Evolutionary conservation across 1,140 invertebrate species (phyloP), one percentile per base, ranked within the genome.

Genomic region (Dendroctonus valens): DNA sequence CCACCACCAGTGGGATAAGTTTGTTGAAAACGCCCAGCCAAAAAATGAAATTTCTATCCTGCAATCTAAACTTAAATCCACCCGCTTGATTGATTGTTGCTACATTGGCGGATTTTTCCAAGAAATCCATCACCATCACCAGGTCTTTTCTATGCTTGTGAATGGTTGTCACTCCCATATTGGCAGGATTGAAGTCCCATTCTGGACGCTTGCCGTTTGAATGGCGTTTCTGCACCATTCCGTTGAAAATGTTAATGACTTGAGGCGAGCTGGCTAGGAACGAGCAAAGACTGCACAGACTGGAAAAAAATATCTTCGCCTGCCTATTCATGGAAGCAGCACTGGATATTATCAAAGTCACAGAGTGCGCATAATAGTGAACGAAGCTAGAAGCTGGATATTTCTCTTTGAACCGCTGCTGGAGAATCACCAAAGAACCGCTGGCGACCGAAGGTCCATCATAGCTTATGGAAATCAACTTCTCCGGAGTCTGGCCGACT

Each of bases 281-380:
- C 3, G 55, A 60, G 51, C 57, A 65, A 37, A 73, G 37, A 40
- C 55, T 66, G 11, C 14, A 49, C 11, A 71, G 41, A 53, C 64
- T 63, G 37, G 65, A 63, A 64, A 78, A 75, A 67, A 77, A 79
- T 44, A 73, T 70, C 71, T 61, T 59, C 49, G 72, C 70, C 39
- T 67, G 62, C 50, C 58, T 69, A 41, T 73, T 76, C 15, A 67
- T 48, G 39, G 73, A 73, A 67, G 73, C 68, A 46, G 73, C 70
- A 70, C 72, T 68, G 49, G 70, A 65, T 50, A 79, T 72, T 41
- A 79, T 71, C 14, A 77, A 68, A 69, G 78, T 76, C 5, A 78
- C 51, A 68, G 74, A 70, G 59, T 78, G 77, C 37, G 72, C 73
- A 65, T 77, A 78, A 57, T 74, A 78, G 57, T 78, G 75, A 11